Evolutionary conservation across 1,140 invertebrate species (phyloP).

Genomic region (Drosophila rufa): DNA sequence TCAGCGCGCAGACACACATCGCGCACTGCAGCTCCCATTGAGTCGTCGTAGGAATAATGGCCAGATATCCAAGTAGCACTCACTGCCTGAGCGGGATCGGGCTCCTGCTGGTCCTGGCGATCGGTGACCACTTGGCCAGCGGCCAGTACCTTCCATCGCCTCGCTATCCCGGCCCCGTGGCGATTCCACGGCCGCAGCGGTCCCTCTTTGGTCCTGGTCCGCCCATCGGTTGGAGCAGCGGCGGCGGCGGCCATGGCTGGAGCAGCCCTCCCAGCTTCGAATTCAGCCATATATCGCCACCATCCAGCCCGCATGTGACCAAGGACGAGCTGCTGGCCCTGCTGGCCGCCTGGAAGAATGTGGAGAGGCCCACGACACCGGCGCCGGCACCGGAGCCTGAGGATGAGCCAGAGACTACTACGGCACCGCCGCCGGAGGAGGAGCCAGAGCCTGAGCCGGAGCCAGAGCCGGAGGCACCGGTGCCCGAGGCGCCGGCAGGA

Average conservation of each 20-base stretch:
- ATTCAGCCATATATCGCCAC: slow-evolving; percentile 33
- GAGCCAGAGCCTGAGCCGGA: slow-evolving; percentile 53
- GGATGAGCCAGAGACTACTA: slow-evolving; percentile 38
- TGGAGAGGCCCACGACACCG: slow-evolving; percentile 42
- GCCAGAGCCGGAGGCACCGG: slow-evolving; percentile 43
- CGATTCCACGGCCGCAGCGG: slow-evolving; percentile 24
- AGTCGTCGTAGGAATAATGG: slow-evolving; percentile 8
- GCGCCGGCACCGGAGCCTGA: slow-evolving; percentile 62
- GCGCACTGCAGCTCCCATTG: slow-evolving; percentile 36
- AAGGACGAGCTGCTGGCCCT: slow-evolving; percentile 73
- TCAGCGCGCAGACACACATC: slow-evolving; percentile 53
- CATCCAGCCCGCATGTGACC: slow-evolving; percentile 59
- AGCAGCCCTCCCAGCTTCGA: slow-evolving; percentile 39
- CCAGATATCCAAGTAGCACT: slow-evolving; percentile 31
- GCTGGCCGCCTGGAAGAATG: slow-evolving; percentile 71
- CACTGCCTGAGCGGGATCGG: slow-evolving; percentile 19
- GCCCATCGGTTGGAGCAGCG: slow-evolving; percentile 31
- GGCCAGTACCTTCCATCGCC: slow-evolving; percentile 23
- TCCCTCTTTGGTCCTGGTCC: slow-evolving; percentile 38
- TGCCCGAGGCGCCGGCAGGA: slow-evolving; percentile 49
- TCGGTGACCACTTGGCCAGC: slow-evolving; percentile 9
- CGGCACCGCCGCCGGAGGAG: slow-evolving; percentile 54
- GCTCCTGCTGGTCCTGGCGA: slow-evolving; percentile 23
- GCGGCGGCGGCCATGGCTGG: slow-evolving; percentile 20
- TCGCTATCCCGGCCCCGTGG: slow-evolving; percentile 4